Evolutionary conservation across 2,113 vertebrate species (phyloP).

Genomic region (Vireo altiloquus): DNA sequence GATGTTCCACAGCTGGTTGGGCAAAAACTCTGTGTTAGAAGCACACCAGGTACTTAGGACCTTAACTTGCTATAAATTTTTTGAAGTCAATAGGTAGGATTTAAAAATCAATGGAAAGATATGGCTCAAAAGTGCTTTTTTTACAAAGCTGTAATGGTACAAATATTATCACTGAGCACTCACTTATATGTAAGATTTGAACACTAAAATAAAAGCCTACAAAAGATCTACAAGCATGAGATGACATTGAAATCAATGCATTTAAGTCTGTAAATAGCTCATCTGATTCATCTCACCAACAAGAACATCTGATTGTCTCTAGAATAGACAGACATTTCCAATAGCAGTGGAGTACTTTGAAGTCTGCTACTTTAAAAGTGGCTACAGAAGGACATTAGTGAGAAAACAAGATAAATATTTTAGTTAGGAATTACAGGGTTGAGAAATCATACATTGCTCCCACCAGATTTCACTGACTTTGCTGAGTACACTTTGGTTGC

Average conservation of each 20-base stretch:
- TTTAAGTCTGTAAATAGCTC: not conserved
- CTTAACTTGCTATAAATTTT: constrained; percentile 19
- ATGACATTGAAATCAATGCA: not conserved
- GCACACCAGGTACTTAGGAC: not conserved
- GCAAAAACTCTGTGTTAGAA: not conserved
- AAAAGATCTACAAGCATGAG: not conserved
- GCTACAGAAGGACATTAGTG: not conserved
- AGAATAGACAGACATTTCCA: not conserved
- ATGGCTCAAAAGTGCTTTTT: not conserved
- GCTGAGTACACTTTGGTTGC: not conserved
- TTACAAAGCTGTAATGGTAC: not conserved
- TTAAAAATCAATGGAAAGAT: constrained; percentile 40
- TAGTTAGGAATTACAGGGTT: not conserved
- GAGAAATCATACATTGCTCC: not conserved
- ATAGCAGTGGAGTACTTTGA: not conserved
- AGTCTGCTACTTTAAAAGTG: not conserved
- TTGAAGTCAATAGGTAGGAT: constrained; percentile 4
- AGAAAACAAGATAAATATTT: constrained; percentile 9
- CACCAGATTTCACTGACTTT: not conserved
- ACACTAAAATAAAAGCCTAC: not conserved
- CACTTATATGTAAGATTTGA: not conserved
- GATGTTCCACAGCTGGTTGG: not conserved
- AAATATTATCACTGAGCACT: constrained; percentile 13
- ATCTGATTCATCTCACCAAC: not conserved
- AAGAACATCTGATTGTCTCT: not conserved